Base-by-base conservation (phyloP, 2,888 invertebrate genomes). In the Acanthosoma haemorrhoidale region DNA sequence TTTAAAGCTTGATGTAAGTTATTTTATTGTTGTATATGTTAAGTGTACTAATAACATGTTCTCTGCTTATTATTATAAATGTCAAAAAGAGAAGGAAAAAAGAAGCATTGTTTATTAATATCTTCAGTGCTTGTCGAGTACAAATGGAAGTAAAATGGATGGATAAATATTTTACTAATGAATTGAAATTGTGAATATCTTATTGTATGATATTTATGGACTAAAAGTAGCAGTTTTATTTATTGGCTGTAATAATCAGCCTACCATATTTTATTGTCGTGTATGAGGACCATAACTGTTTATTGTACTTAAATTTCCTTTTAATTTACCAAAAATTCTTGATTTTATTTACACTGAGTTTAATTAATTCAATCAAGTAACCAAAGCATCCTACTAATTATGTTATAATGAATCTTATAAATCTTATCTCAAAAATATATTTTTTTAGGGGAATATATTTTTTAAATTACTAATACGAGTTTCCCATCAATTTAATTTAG, bases 1-100 rank as follows among this genome's bases (percentile, higher is more conserved):
- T 57, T 67, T 67, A 67, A 67, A 43, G 31, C 25, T 36, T 67
- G 34, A 39, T 25, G 43, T 67, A 43, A 67, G 34, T 67, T 57
- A 67, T 25, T 67, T 57, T 43, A 57, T 21, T 34, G 34, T 57
- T 67, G 67, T 5, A 11, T 41, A 43, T 67, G 32, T 41, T 43
- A 41, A 66, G 18, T 66, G 66, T 66, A 51, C 21, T 51, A 51
- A 51, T 51, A 25, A 51, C 25, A 13, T 51, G 51, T 51, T 51
- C 25, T n/a, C n/a, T 25, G 51, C 21, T 51, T 21, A 18, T 25
- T n/a, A 25, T n/a, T 51, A 25, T 25, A n/a, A n/a, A 51, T 51
- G 51, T 36, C 34, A 25, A 34, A 16, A 60, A 1, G 32, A 60
- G 34, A 60, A 15, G 29, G 25, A 43, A 51, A 51, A n/a, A 51